Evolutionary conservation across 2,797 vertebrate species (phyloP).

Genomic region (Sebastes matsubarae): DNA sequence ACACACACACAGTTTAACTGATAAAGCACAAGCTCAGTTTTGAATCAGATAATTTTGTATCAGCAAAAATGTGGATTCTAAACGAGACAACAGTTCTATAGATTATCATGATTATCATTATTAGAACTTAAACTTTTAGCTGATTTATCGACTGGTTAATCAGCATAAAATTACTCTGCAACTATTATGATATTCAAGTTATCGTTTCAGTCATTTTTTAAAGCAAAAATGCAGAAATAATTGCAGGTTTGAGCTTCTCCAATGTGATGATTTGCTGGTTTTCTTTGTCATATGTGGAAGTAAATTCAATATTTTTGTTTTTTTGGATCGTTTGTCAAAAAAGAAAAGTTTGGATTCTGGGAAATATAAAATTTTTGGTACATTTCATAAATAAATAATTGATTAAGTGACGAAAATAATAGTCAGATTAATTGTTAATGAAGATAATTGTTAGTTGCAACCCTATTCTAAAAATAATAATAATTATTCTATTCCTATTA

Average conservation of each 20-base stretch:
- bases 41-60: constrained; percentile 1
- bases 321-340: background rate
- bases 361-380: background rate
- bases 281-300: background rate
- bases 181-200: background rate
- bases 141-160: background rate
- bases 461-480: background rate
- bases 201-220: background rate
- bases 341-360: background rate
- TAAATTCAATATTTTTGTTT: background rate
- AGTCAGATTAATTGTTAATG: background rate
- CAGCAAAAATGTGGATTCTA: background rate
- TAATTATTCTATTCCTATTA: background rate
- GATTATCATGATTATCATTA: background rate
- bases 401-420: background rate
- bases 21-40: constrained; percentile 10
- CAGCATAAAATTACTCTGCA: background rate
- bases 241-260: background rate
- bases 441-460: background rate
- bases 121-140: background rate
- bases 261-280: background rate
- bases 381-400: background rate
- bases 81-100: background rate
- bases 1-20: constrained; percentile 8
- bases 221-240: background rate